Evolutionary conservation across 2,113 vertebrate species (phyloP), one percentile per base, ranked within the genome.

Genomic region (Choloepus hoffmanni): DNA sequence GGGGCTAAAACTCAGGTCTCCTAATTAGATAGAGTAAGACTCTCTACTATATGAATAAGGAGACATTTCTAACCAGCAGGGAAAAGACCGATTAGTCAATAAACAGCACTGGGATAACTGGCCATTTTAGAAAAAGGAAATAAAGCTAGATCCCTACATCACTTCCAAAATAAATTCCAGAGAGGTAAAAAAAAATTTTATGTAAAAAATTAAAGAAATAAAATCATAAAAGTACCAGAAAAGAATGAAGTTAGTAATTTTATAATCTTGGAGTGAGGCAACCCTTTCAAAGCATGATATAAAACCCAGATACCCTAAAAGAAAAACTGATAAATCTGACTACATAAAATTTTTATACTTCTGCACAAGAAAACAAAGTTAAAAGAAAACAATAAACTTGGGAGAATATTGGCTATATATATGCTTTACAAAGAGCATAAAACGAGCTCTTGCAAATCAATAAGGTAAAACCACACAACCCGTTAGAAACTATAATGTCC

Each of bases 351-450:
- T 50, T 58, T 82, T 87, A 68, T 78, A 70, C 30, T 65, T 84
- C 30, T 50, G 33, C 73, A 83, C 33, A 89, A 86, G 45, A 43
- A 93, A 91, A 91, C 43, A 96, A 95, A 96, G n/a, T 53, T 74
- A 89, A 92, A 85, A 78, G 14, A 91, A 85, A 36, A 92, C 74
- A 88, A 78, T 81, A 74, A 2, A n/a, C 30, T 68, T 33, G 21
- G 16, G 18, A 82, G 65, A 87, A 58, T 68, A 86, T 24, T 92
- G 73, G 48, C 10, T 84, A 45, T 48, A 74, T 23, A n/a, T 11
- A 33, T 90, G 36, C 43, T 87, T 60, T 40, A 81, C n/a, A 93
- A 76, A 74, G 19, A 11, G 3, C 92, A 78, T 85, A 72, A 94
- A 73, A 81, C 36, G 40, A 94, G 67, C 24, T 86, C 76, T 92